A percentile compares a stretch with the other conserved stretches of the same genome.
These are phyloP conservation scores for Semnopithecus entellus DNA, from an alignment of 2,113 vertebrate genomes.

Conservation along the genomic window DNA sequence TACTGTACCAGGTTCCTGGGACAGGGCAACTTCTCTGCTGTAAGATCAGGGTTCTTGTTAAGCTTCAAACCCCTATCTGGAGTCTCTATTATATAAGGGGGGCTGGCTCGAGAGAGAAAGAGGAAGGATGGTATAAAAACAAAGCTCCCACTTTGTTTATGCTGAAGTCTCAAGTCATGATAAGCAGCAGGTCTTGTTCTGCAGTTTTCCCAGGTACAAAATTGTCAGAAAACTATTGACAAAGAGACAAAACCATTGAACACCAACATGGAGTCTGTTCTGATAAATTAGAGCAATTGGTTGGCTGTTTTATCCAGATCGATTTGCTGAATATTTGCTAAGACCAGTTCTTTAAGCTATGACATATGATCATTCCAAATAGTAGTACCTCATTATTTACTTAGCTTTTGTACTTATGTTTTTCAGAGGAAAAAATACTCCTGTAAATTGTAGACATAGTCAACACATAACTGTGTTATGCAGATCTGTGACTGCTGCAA, in stretches of 20 bases:
- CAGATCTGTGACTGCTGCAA: slow-evolving; percentile 86
- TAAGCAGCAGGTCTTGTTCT: neutral
- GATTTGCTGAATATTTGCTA: slow-evolving; percentile 77
- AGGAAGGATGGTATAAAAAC: neutral
- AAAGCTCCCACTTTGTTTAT: fast-evolving
- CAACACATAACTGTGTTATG: slow-evolving; percentile 83
- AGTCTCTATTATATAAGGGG: neutral
- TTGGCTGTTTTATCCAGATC: slow-evolving; percentile 55
- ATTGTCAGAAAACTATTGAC: fast-evolving
- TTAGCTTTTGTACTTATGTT: slow-evolving; percentile 90
- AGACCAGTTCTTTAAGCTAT: slow-evolving; percentile 80
- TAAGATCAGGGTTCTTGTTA: neutral
- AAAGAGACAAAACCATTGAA: neutral
- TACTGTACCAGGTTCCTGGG: fast-evolving
- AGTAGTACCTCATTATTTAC: slow-evolving; percentile 85
- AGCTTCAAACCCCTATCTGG: neutral
- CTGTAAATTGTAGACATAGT: slow-evolving; percentile 90
- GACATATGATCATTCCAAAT: slow-evolving; percentile 82
- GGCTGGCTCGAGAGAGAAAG: neutral
- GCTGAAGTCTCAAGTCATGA: fast-evolving
- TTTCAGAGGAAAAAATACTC: slow-evolving; percentile 84
- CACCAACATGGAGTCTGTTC: slow-evolving; percentile 54
- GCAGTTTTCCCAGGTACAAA: neutral
- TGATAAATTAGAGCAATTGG: slow-evolving; percentile 62
- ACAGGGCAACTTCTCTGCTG: neutral